Evolutionary conservation across 2,888 invertebrate species (phyloP).

Genomic region (Pseudoips prasinana): DNA sequence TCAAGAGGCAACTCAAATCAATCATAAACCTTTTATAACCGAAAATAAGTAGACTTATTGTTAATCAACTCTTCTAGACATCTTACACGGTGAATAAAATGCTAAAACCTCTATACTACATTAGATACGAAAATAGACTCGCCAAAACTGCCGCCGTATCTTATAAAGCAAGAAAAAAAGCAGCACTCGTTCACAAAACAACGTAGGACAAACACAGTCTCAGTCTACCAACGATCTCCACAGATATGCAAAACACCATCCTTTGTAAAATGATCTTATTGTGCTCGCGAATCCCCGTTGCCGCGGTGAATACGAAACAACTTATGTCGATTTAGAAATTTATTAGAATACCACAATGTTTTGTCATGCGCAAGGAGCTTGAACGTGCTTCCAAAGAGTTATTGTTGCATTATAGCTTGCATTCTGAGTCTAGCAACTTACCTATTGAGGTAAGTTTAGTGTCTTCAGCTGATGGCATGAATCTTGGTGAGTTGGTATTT

Average conservation of each 20-base stretch:
- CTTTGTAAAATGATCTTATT: conserved; percentile 80
- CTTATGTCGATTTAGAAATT: conserved; percentile 77
- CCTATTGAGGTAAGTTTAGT: conserved; percentile 21
- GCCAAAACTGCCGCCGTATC: conserved; percentile 35
- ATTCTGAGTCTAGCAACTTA: conserved; percentile 33
- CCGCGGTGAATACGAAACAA: conserved; percentile 70
- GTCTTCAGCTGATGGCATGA: conserved; percentile 11
- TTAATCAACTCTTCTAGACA: no score
- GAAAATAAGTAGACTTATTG: no score
- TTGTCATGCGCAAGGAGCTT: conserved; percentile 62
- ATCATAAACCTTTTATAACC: no score
- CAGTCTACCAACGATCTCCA: conserved; percentile 49
- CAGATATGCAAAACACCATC: conserved; percentile 72
- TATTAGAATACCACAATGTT: conserved; percentile 64
- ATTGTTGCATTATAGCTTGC: conserved; percentile 60
- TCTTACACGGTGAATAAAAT: no score
- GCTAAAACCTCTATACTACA: no score
- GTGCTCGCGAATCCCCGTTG: conserved; percentile 61
- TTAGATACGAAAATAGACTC: no score
- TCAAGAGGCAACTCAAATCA: no score
- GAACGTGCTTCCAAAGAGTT: conserved; percentile 46
- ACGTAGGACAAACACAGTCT: conserved; percentile 51
- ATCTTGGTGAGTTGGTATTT: conserved; percentile 5
- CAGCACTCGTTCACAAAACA: conserved; percentile 50
- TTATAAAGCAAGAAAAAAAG: conserved; percentile 41